phyloP scores from a whole-genome alignment of 2,113 vertebrate species.

The Mixornis gularis region DNA sequence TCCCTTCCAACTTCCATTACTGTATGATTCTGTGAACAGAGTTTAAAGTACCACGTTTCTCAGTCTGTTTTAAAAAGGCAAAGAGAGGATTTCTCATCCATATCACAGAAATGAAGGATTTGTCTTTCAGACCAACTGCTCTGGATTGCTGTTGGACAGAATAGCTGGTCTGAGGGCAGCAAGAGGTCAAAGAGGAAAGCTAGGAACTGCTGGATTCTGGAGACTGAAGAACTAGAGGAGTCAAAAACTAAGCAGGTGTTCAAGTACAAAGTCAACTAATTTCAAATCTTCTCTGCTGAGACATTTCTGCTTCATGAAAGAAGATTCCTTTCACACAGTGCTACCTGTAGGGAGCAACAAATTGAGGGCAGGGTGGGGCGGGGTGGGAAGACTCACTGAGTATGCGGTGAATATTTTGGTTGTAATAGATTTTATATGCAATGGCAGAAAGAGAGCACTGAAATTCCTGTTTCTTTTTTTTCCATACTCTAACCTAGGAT shows the following conservation, averaged over 20 bases:
- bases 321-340: background rate
- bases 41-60: background rate
- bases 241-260: background rate
- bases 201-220: background rate
- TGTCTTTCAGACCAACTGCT: background rate
- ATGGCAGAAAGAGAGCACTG: background rate
- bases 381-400: background rate
- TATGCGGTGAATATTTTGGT: background rate
- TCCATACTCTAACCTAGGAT: background rate
- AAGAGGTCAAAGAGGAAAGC: background rate
- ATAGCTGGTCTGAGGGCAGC: background rate
- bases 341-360: background rate
- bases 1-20: background rate
- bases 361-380: fast-evolving
- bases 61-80: background rate
- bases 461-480: background rate
- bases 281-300: background rate
- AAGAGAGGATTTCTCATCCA: background rate
- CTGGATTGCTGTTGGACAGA: background rate
- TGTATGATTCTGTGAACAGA: background rate
- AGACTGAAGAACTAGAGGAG: background rate
- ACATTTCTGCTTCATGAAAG: background rate
- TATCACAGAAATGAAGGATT: background rate
- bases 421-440: background rate
- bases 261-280: background rate